Conservation (phyloP, 1,140 invertebrate genomes). For the Cydia strobilella region DNA sequence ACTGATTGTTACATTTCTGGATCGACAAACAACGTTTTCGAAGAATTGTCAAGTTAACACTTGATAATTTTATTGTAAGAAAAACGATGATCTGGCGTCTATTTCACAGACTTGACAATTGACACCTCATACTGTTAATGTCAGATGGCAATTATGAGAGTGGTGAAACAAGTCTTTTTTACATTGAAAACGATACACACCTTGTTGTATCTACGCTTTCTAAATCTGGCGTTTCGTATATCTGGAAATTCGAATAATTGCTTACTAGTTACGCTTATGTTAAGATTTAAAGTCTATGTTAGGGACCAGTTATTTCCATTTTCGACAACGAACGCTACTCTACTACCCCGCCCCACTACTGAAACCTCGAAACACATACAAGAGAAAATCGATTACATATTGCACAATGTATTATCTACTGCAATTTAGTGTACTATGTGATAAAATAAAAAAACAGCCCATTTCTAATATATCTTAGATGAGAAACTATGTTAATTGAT, state of each 20-base stretch:
- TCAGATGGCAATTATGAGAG: not conserved
- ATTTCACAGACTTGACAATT: not conserved
- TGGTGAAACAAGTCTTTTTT: not conserved
- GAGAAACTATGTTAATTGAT: conserved; percentile 53
- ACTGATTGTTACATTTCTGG: no score
- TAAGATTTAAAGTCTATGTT: conserved; percentile 34
- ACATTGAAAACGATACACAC: not conserved
- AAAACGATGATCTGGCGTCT: not conserved
- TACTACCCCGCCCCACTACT: conserved; percentile 45
- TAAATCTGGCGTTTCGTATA: not conserved
- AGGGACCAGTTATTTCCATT: conserved; percentile 22
- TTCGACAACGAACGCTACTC: conserved; percentile 33
- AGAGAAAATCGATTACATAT: conserved; percentile 58
- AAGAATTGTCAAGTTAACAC: no score
- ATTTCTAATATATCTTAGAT: conserved; percentile 61
- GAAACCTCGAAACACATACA: conserved; percentile 51
- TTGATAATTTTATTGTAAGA: no score
- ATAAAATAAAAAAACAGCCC: conserved; percentile 64
- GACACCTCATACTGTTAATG: not conserved
- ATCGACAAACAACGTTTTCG: no score
- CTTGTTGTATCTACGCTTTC: not conserved
- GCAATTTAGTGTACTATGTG: conserved; percentile 54
- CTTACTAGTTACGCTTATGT: conserved; percentile 4
- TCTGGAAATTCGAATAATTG: not conserved
- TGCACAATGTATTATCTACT: conserved; percentile 66